Base-by-base conservation (phyloP, 2,113 vertebrate genomes). In the Leucopsar rothschildi region DNA sequence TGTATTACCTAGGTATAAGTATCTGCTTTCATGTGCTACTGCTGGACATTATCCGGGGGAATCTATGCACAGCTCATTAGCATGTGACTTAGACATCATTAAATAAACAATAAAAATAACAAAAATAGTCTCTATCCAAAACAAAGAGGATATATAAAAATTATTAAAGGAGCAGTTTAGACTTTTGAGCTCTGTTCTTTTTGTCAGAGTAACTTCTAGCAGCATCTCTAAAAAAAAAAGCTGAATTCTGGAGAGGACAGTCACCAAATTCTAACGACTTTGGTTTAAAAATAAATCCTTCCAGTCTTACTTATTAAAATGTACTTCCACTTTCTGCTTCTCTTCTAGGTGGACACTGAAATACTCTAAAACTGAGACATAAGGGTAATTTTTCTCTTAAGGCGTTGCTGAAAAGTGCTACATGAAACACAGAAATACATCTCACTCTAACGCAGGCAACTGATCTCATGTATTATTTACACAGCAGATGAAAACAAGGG, bases 401-500 rank as follows among this genome's bases (percentile, higher is more conserved):
- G 37, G 37, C 1, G 4, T 31, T 72, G 45, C 28, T 90, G 47
- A 57, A 47, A 91, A 95, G 37, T 24, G 28, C 33, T 49, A 52
- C 27, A 56, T 52, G 31, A 91, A 91, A 83, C 27, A 45, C 0
- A 83, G 81, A 86, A 81, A 55, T 60, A 76, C 25, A 93, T n/a
- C 29, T 91, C 0, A 0, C 29, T 57, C 19, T 64, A 82, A 68
- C 0, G 3, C 1, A 61, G 31, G 50, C 22, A 86, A 69, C 27
- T 25, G 21, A 80, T 70, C 59, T 63, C 4, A 1, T 17, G 9
- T 79, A 53, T 66, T 79, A 87, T 72, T 94, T 90, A 92, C 71
- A 95, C 5, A 82, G 63, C 11, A 92, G 44, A 81, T 60, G 35
- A 72, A 94, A 95, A 77, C 45, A 71, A 86, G 88, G 20, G 24